These are phyloP conservation scores for Tetraneura akinire DNA, from an alignment of 1,140 invertebrate species.

Conservation along the genomic window DNA sequence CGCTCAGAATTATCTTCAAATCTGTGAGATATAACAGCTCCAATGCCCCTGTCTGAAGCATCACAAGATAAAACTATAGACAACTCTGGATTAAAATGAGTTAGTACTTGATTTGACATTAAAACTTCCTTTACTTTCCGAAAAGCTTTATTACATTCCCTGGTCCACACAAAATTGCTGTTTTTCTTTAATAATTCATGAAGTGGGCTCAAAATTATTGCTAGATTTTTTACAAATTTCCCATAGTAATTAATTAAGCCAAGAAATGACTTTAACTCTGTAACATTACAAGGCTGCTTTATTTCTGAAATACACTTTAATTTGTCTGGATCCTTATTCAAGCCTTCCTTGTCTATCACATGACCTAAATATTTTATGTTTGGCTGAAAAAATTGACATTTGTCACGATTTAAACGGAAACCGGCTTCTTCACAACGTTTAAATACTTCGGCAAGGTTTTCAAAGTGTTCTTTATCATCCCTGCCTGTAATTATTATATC, in stretches of 20 bases:
- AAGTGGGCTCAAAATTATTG: not conserved
- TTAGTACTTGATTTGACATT: not conserved
- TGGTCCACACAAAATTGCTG: not conserved
- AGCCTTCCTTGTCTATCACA: not conserved
- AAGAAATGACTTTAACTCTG: not conserved
- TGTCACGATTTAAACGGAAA: not conserved
- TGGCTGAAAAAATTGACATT: not conserved
- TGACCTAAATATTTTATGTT: not conserved
- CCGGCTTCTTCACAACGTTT: not conserved
- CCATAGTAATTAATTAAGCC: not conserved
- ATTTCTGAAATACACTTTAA: not conserved
- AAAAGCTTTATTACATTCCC: not conserved
- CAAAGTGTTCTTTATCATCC: not conserved
- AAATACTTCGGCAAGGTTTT: not conserved
- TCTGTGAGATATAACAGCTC: slow-evolving; percentile 50
- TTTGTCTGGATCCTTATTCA: not conserved
- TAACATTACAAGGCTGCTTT: not conserved
- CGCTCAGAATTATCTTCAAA: slow-evolving; percentile 55
- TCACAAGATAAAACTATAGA: not conserved
- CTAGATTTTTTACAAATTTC: not conserved
- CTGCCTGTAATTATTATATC: not conserved
- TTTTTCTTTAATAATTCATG: not conserved
- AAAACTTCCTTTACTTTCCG: not conserved
- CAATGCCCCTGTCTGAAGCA: not conserved
- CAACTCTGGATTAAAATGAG: slow-evolving; percentile 1